Evolutionary conservation across 2,888 invertebrate genomes (phyloP).

Genomic region (Gastrophysa polygoni): DNA sequence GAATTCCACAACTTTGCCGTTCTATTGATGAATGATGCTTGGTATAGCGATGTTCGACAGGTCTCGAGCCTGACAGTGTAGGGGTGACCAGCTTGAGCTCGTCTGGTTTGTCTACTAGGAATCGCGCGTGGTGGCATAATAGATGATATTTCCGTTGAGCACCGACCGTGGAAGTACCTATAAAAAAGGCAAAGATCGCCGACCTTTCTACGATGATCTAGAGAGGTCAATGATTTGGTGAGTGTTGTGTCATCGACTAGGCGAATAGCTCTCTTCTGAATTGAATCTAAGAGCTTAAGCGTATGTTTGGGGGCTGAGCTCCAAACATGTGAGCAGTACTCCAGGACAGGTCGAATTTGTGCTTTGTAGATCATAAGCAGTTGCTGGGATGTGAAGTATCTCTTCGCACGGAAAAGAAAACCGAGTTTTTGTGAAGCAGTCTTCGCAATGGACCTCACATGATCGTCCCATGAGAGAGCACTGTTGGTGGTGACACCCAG

Average conservation of each 20-base stretch:
- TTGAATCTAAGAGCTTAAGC: constrained; percentile 8
- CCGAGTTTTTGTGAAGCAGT: neutral
- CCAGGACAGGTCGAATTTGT: constrained; percentile 6
- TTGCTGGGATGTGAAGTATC: neutral
- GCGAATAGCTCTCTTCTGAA: constrained; percentile 4
- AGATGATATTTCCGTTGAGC: no score
- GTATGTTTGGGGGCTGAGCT: neutral
- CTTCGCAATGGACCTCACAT: constrained; percentile 4
- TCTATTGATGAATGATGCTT: no score
- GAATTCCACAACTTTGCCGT: no score
- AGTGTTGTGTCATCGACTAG: neutral
- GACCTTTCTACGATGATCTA: constrained; percentile 15
- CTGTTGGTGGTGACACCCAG: constrained; percentile 1
- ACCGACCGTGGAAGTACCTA: neutral
- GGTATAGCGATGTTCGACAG: no score
- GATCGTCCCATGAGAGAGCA: constrained; percentile 9
- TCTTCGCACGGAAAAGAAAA: neutral
- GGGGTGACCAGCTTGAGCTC: no score
- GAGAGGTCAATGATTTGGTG: neutral
- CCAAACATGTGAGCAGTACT: constrained; percentile 2
- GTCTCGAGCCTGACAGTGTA: no score
- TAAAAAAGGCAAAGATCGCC: constrained; percentile 18
- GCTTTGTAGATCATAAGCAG: constrained; percentile 4
- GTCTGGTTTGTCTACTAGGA: no score
- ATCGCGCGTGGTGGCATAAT: no score